Percentiles rank a stretch among this genome's conserved stretches.
Conservation (phyloP, 2,113 vertebrate genomes). For the Erinaceus europaeus region DNA sequence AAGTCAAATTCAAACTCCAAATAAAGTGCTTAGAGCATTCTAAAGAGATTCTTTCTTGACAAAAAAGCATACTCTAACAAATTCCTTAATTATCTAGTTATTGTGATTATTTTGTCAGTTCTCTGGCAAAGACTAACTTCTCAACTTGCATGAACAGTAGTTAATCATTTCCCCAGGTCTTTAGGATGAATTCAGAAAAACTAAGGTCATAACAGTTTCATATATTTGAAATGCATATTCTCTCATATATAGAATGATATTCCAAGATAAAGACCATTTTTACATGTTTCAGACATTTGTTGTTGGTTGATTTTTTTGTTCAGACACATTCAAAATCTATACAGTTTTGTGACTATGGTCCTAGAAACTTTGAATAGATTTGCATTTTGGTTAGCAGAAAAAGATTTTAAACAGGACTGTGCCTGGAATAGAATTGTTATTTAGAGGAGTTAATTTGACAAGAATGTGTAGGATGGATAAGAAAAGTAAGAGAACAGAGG, state of each 20-base stretch:
- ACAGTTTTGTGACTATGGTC: background rate
- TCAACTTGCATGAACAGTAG: background rate
- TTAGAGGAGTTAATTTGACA: conserved; percentile 57
- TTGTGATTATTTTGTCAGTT: background rate
- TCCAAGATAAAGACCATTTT: background rate
- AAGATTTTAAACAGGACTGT: background rate
- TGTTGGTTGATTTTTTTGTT: background rate
- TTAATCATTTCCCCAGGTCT: background rate
- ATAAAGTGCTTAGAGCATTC: background rate
- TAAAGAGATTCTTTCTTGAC: background rate
- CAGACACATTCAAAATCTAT: background rate
- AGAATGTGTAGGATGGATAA: conserved; percentile 13
- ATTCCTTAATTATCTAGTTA: background rate
- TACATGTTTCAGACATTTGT: background rate
- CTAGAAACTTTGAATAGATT: background rate
- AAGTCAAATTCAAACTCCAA: background rate
- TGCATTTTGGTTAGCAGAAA: background rate
- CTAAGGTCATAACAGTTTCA: background rate
- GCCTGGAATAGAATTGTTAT: conserved; percentile 39
- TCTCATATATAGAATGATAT: background rate
- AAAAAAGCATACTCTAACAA: background rate
- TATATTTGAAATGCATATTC: background rate
- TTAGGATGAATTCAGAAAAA: background rate
- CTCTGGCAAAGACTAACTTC: background rate
- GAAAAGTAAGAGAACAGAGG: conserved; percentile 27